These are phyloP conservation scores for Sinodicranocentrus sp. DNA, from an alignment of 2,888 invertebrate genomes.

Conservation along the genomic window DNA sequence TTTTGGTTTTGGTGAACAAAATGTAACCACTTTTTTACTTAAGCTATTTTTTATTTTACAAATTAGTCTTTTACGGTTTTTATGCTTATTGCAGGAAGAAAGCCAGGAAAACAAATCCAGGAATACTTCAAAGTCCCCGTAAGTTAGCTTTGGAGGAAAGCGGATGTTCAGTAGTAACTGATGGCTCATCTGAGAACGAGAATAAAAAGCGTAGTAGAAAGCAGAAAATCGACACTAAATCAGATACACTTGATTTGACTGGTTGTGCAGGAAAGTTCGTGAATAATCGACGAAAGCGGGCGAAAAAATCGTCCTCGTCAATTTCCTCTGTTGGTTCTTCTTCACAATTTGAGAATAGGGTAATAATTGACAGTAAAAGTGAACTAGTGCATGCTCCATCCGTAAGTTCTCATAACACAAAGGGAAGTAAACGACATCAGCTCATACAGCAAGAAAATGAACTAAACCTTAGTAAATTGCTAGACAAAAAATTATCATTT, in stretches of 20 bases:
- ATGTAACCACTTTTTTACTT: too few species aligned
- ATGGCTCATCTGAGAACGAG: not conserved
- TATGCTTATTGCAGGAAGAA: slow-evolving; percentile 38
- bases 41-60: too few species aligned
- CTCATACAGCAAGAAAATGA: not conserved
- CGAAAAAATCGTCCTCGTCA: not conserved
- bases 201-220: slow-evolving; percentile 50
- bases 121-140: not conserved
- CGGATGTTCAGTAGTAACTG: not conserved
- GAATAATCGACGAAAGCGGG: not conserved
- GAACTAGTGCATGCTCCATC: not conserved
- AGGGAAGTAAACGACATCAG: not conserved
- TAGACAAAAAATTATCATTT: slow-evolving; percentile 34
- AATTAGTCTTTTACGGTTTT: too few species aligned
- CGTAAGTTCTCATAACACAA: not conserved
- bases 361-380: not conserved
- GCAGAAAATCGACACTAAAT: slow-evolving; percentile 29
- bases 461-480: not conserved
- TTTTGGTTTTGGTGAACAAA: not conserved
- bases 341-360: not conserved
- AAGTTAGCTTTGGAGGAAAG: not conserved
- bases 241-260: slow-evolving; percentile 13
- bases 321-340: not conserved
- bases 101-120: slow-evolving; percentile 9
- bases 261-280: not conserved